Base-by-base conservation (phyloP, 2,797 vertebrate genomes). In the Hyperoplus lanceolatus region DNA sequence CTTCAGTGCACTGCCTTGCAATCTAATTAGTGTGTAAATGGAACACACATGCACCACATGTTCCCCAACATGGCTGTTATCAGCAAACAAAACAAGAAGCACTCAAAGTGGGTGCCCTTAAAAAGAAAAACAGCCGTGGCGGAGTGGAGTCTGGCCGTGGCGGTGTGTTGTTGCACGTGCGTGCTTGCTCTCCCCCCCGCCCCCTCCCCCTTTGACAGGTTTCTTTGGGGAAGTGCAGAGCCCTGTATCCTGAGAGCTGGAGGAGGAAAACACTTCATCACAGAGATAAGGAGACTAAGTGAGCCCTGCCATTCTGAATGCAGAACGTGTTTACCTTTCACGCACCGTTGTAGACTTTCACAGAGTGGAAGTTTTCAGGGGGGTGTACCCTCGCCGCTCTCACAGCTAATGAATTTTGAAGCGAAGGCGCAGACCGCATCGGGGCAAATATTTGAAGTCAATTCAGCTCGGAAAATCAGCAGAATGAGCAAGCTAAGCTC, bases 21-120 rank as follows among this genome's bases (percentile, higher is more conserved):
- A 95, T 95, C 90, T 92, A 95, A 96, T 96, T 95, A 96, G 91
- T 81, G 91, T 67, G 86, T 84, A 94, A 95, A 94, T 95, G 93
- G 94, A 94, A 94, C 92, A 92, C 95, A 94, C 87, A 95, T 95
- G 94, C 89, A 83, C 91, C 81, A 87, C 88, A 91, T 94, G 94
- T 92, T 88, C 86, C 72, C 87, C 88, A 90, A 95, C 92, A 93
- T 91, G 89, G 90, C 78, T 69, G 84, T 91, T 95, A 95, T 95
- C 93, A 94, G 88, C 92, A 92, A 93, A 92, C 89, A 89, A 95
- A 95, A 95, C 94, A 94, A 94, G 93, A 89, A 93, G 91, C 91
- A 93, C 90, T 94, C 84, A 91, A 82, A 89, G 89, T 80, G 79
- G 29, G 77, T 16, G 77, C 89, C 87, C 71, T 56, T 84, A 67